Evolutionary conservation across 2,888 invertebrate genomes (phyloP).

Genomic region (Cistogaster globosa): DNA sequence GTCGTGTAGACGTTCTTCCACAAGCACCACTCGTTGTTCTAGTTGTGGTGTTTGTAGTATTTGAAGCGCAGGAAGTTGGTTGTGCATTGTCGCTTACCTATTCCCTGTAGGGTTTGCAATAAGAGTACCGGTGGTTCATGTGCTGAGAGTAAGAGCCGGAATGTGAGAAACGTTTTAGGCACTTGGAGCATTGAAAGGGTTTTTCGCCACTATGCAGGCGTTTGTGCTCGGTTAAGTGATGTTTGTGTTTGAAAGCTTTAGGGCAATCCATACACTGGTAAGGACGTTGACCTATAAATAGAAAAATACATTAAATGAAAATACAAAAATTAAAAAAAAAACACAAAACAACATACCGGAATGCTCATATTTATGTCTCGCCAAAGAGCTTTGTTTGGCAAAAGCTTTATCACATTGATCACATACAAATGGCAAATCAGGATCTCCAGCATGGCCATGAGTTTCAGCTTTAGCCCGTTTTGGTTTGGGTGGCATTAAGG

Average conservation of each 20-base stretch:
- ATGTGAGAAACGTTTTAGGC: slow-evolving; percentile 99
- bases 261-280: slow-evolving; percentile 98
- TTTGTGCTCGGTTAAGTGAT: slow-evolving; percentile 99
- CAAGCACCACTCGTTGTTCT: slow-evolving; percentile 54
- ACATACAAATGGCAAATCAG: slow-evolving; percentile 90
- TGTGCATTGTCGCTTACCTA: slow-evolving; percentile 85
- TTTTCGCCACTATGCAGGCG: slow-evolving; percentile 98
- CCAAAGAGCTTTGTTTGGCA: slow-evolving; percentile 98
- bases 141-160: slow-evolving; percentile 99
- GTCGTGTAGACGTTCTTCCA: slow-evolving; percentile 64
- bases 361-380: slow-evolving; percentile 99
- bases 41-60: slow-evolving; percentile 65
- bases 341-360: slow-evolving; percentile 89
- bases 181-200: slow-evolving; percentile 99
- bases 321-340: background rate
- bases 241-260: slow-evolving; percentile 99
- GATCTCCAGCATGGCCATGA: slow-evolving; percentile 84
- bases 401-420: slow-evolving; percentile 99
- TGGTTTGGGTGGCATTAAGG: slow-evolving; percentile 77
- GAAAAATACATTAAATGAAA: background rate
- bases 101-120: slow-evolving; percentile 98
- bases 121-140: slow-evolving; percentile 99
- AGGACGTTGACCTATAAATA: slow-evolving; percentile 95
- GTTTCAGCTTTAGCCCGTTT: slow-evolving; percentile 80
- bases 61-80: slow-evolving; percentile 79